Base-by-base conservation (phyloP, 2,797 vertebrate genomes). In the Hydrocynus forskahlii region DNA sequence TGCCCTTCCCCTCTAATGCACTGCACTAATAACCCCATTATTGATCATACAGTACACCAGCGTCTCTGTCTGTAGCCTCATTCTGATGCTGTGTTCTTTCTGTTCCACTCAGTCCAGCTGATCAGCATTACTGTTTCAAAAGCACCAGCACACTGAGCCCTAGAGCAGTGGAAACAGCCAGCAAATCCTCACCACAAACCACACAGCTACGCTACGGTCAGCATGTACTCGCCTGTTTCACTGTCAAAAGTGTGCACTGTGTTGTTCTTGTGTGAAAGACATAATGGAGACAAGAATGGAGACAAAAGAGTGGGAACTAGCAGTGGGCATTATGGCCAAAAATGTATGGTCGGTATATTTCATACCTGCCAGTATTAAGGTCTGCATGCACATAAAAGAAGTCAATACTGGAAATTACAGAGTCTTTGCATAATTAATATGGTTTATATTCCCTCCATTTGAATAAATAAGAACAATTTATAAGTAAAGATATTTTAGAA, bases 11-110 rank as follows among this genome's bases (percentile, higher is more conserved):
- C 72, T 43, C 29, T 29, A 29, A 29, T 29, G 29, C 29, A 29
- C 66, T 74, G 57, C 50, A 25, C 57, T 79, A 48, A 52, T 71
- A 74, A 78, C 59, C 78, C 81, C 7, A 52, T 73, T 81, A 77
- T 84, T 81, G 75, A 86, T 79, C 69, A 38, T 50, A 25, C 40
- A 45, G 54, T 29, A 72, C 50, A 7, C 71, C 43, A 35, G 25
- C 3, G 23, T 64, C 40, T 29, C 50, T 83, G 63, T 71, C 76
- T 62, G 64, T 72, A 71, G 43, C 77, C 67, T 71, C 21, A 21
- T 38, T 50, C 43, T 79, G 57, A 79, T 35, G 43, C 43, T 71
- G 19, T 23, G 43, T 23, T 52, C 21, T 54, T 59, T 10, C n/a
- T 55, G 9, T 55, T 43, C 25, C 25, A 12, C 70, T 54, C n/a